Evolutionary conservation across 2,888 invertebrate species (phyloP).

Genomic region (Leptopilina syphax): DNA sequence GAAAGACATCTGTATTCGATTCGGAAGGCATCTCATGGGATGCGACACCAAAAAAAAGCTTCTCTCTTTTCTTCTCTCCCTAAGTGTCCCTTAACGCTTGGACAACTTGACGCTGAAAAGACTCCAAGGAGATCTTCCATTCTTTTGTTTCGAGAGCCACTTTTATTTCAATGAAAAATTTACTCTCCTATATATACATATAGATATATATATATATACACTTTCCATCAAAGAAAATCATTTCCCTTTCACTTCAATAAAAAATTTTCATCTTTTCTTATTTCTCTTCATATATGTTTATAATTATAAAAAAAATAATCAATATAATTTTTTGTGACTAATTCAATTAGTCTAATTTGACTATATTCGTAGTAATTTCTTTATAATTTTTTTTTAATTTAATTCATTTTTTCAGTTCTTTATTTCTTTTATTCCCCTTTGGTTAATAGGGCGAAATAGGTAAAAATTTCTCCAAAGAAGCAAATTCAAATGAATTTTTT

Average conservation of each 20-base stretch:
- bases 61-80: conserved; percentile 5
- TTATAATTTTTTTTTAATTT: too few species aligned
- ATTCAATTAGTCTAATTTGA: too few species aligned
- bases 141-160: conserved; percentile 22
- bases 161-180: conserved; percentile 24
- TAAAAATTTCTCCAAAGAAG: too few species aligned
- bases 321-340: too few species aligned
- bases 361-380: too few species aligned
- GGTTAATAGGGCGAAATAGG: too few species aligned
- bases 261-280: not conserved
- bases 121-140: conserved; percentile 2
- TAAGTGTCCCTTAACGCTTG: conserved; percentile 34
- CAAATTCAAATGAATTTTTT: too few species aligned
- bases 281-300: not conserved
- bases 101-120: conserved; percentile 32
- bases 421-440: too few species aligned
- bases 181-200: not conserved
- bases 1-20: conserved; percentile 40
- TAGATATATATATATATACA: too few species aligned
- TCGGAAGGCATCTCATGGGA: conserved; percentile 27
- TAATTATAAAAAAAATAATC: too few species aligned
- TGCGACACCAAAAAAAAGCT: conserved; percentile 16
- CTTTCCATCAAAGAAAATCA: conserved; percentile 6
- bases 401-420: too few species aligned
- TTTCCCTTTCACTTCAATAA: not conserved